phyloP scores from a whole-genome alignment of 2,888 invertebrate genomes.

The Doris montereyensis region DNA sequence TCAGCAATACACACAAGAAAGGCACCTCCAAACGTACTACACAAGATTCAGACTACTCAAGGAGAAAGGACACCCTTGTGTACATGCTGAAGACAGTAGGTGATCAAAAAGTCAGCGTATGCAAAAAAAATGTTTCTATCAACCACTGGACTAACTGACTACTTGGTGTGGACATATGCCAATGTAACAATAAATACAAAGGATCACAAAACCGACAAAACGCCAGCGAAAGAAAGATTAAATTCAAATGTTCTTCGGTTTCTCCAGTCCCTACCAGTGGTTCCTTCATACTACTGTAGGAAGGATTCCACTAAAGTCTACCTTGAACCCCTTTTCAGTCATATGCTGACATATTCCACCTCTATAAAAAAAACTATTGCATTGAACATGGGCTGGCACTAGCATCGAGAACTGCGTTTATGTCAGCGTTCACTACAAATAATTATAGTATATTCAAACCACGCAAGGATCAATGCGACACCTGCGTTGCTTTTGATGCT shows the following conservation, averaged over 20 bases:
- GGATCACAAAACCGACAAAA: no score
- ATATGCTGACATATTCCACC: neutral
- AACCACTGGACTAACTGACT: no score
- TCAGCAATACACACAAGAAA: neutral
- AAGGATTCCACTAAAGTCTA: neutral
- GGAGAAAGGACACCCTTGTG: no score
- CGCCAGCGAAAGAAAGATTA: no score
- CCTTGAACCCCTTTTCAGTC: neutral
- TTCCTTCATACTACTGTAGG: neutral
- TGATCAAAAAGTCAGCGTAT: no score
- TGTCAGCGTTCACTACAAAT: neutral
- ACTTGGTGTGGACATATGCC: no score
- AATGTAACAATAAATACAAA: no score
- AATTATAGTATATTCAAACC: neutral
- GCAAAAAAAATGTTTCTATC: no score
- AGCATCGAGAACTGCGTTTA: neutral
- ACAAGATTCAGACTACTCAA: neutral
- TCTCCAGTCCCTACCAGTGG: neutral
- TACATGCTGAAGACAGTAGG: no score
- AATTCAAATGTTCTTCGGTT: no score
- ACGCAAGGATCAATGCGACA: neutral
- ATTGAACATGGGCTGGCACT: neutral
- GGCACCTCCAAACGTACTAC: neutral
- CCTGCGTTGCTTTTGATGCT: neutral
- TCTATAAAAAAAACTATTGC: neutral